Evolutionary conservation across 1,140 invertebrate genomes (phyloP).

Genomic region (Cydia strobilella): DNA sequence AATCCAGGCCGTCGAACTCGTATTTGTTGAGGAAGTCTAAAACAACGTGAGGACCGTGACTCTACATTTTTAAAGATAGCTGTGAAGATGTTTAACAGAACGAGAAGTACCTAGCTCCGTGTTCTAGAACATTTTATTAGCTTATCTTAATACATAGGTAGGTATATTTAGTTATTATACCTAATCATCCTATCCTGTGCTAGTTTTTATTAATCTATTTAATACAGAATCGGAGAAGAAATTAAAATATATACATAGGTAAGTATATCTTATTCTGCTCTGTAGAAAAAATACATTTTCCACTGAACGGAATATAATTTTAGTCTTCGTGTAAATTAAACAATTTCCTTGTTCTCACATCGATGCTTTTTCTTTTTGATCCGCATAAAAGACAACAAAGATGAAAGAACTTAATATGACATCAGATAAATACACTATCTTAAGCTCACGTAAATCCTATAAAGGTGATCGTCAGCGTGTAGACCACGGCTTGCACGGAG

Average conservation of each 20-base stretch:
- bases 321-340: not conserved
- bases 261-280: not conserved
- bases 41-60: slow-evolving; percentile 37
- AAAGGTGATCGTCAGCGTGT: slow-evolving; percentile 11
- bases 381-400: slow-evolving; percentile 16
- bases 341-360: slow-evolving; percentile 20
- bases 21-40: slow-evolving; percentile 88
- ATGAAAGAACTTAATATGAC: not conserved
- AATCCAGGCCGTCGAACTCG: slow-evolving; percentile 90
- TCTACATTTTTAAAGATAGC: not conserved
- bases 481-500: slow-evolving; percentile 12
- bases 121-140: no score
- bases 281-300: not conserved
- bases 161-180: no score
- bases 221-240: no score
- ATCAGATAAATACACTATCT: slow-evolving; percentile 29
- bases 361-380: not conserved
- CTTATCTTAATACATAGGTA: no score
- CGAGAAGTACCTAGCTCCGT: no score
- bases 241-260: no score
- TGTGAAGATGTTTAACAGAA: no score
- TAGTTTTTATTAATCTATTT: no score
- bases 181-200: no score
- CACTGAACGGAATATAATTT: not conserved
- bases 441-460: slow-evolving; percentile 14